Evolutionary conservation across 1,140 invertebrate species (phyloP).

Genomic region (Linepithema humile): DNA sequence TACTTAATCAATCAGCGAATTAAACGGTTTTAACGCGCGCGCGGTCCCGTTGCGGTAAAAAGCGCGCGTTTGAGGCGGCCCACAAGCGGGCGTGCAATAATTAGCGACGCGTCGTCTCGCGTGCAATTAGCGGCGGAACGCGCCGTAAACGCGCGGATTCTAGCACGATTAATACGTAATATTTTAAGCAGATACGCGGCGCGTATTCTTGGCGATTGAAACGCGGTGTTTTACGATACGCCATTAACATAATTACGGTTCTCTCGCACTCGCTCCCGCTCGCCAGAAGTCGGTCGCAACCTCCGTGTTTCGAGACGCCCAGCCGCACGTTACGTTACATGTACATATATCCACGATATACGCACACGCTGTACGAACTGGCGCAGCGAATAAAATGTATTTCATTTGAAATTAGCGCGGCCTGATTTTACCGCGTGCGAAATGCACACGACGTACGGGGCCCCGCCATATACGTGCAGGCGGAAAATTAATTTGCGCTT

Average conservation of each 20-base stretch:
- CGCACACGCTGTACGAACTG: not conserved
- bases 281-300: constrained; percentile 24
- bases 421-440: constrained; percentile 38
- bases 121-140: constrained; percentile 43
- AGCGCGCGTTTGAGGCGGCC: not conserved
- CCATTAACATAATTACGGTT: constrained; percentile 54
- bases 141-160: not conserved
- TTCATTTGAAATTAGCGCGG: constrained; percentile 48
- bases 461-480: not conserved
- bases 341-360: not conserved
- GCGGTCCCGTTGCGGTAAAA: not conserved
- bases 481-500: constrained; percentile 48
- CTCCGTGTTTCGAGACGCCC: not conserved
- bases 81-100: not conserved
- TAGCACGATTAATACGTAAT: constrained; percentile 25
- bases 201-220: constrained; percentile 18
- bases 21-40: constrained; percentile 33
- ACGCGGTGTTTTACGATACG: constrained; percentile 47
- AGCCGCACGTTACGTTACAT: not conserved
- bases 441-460: not conserved
- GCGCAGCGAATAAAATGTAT: constrained; percentile 44
- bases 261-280: not conserved
- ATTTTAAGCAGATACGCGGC: constrained; percentile 5
- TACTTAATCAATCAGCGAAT: constrained; percentile 52
- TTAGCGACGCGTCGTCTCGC: constrained; percentile 20